Evolutionary conservation across 2,113 vertebrate genomes (phyloP).

Genomic region (Apeltes quadracus): DNA sequence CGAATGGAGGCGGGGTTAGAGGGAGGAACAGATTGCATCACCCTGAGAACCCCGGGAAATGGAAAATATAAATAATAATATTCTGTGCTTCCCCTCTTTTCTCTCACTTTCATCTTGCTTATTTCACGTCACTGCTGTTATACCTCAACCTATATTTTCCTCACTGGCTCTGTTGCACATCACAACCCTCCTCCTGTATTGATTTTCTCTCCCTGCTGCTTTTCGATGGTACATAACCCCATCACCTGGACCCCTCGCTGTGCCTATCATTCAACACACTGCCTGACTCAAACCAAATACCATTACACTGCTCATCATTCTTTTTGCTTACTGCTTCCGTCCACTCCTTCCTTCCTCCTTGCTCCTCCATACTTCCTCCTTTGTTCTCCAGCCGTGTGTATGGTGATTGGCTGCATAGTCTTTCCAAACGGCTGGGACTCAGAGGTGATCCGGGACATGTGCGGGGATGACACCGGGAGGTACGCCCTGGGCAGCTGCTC

Average conservation of each 20-base stretch:
- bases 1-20: neutral
- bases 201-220: constrained; percentile 17
- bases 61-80: no score
- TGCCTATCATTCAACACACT: neutral
- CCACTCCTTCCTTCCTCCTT: neutral
- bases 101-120: constrained; percentile 14
- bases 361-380: neutral
- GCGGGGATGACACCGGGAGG: constrained; percentile 90
- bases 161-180: neutral
- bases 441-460: constrained; percentile 92
- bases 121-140: neutral
- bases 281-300: constrained; percentile 6
- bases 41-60: no score
- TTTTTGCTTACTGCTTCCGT: neutral
- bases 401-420: constrained; percentile 93
- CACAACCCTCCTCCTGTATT: neutral
- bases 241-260: neutral
- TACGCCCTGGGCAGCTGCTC: constrained; percentile 93
- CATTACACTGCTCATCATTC: neutral
- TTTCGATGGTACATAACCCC: neutral
- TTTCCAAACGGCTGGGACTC: constrained; percentile 94
- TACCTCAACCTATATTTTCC: constrained; percentile 3
- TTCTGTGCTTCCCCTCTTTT: neutral
- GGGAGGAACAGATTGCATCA: neutral
- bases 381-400: constrained; percentile 86